Evolutionary conservation across 2,113 vertebrate genomes (phyloP).

Genomic region (Fulmarus glacialis): DNA sequence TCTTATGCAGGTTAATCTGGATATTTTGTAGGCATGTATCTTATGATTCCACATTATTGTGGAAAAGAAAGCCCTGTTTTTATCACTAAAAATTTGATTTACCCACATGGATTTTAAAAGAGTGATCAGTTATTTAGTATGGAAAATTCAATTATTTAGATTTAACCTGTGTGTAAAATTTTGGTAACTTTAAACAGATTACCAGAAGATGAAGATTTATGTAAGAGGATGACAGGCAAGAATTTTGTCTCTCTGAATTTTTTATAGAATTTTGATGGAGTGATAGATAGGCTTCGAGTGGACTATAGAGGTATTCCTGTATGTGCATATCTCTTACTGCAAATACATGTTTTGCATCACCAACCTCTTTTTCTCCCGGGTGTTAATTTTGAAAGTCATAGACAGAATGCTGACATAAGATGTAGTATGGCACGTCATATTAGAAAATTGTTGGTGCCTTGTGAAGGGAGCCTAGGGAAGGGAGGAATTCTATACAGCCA

Average conservation of each 20-base stretch:
- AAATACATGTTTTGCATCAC: not conserved
- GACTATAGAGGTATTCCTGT: not conserved
- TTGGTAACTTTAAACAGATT: not conserved
- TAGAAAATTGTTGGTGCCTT: not conserved
- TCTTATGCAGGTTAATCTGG: not conserved
- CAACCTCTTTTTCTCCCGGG: not conserved
- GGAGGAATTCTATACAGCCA: not conserved
- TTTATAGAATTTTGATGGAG: not conserved
- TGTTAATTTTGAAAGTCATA: not conserved
- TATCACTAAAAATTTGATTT: not conserved
- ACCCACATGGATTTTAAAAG: not conserved
- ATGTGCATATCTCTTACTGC: not conserved
- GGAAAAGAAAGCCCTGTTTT: not conserved
- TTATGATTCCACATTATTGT: not conserved
- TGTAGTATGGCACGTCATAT: rapidly evolving
- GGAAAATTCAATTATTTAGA: not conserved
- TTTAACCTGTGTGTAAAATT: not conserved
- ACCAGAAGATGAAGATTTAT: not conserved
- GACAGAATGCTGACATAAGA: not conserved
- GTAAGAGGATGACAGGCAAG: not conserved
- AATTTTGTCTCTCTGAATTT: not conserved
- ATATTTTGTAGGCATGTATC: not conserved
- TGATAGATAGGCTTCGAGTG: not conserved
- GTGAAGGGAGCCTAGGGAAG: not conserved
- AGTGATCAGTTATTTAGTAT: not conserved